Conservation (phyloP, 2,113 vertebrate species). For the Siniperca knerii region DNA sequence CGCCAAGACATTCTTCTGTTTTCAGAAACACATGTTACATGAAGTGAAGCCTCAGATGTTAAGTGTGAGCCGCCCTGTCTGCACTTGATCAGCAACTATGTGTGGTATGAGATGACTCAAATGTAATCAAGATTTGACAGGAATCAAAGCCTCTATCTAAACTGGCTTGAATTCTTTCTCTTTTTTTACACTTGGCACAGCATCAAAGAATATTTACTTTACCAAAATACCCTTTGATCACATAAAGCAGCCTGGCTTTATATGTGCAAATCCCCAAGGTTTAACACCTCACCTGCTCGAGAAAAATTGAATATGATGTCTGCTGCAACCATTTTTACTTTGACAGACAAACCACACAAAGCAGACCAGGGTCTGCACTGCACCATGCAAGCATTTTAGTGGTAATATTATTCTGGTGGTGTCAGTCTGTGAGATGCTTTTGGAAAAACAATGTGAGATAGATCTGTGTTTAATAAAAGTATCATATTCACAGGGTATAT, state of each 20-base stretch:
- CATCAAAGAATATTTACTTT: conserved; percentile 36
- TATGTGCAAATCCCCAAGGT: conserved; percentile 46
- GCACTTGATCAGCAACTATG: neutral
- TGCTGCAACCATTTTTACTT: conserved; percentile 9
- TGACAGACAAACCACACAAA: conserved; percentile 28
- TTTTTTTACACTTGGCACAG: conserved; percentile 4
- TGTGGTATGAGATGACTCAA: neutral
- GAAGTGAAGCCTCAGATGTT: neutral
- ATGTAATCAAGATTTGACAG: conserved; percentile 7
- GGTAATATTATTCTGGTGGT: conserved; percentile 4
- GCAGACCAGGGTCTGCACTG: neutral
- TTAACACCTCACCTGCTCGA: conserved; percentile 36
- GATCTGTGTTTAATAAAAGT: neutral
- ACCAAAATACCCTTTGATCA: conserved; percentile 9
- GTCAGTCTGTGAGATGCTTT: conserved; percentile 22
- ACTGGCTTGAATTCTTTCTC: neutral
- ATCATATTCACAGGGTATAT: neutral
- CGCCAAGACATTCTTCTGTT: neutral
- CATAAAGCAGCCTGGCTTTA: conserved; percentile 27
- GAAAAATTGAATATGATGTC: neutral
- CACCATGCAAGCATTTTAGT: neutral
- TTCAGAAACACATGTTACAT: conserved; percentile 10
- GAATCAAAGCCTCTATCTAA: conserved; percentile 12
- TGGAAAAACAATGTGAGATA: conserved; percentile 10
- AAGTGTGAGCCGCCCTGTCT: neutral